Conservation (phyloP, 2,797 vertebrate species). For the Chiloscyllium punctatum region DNA sequence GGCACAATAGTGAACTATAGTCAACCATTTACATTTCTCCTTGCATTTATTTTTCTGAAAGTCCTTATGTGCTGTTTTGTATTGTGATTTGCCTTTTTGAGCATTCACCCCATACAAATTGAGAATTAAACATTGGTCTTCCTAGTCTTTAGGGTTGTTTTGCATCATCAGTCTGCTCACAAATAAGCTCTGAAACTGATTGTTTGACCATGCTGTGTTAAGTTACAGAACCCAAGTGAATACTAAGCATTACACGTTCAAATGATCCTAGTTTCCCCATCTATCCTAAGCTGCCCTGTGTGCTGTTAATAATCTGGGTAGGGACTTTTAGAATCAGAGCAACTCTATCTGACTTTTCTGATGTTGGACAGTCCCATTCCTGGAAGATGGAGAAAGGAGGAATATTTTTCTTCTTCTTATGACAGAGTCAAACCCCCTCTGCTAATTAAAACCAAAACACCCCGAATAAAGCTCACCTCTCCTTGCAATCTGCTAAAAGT, state of each 20-base stretch:
- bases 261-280: background rate
- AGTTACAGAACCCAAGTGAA: background rate
- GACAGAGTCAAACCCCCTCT: too few relatives aligned
- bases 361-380: background rate
- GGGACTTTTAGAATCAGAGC: background rate
- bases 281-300: background rate
- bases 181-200: background rate
- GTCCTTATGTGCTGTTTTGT: too few relatives aligned
- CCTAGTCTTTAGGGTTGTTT: background rate
- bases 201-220: background rate
- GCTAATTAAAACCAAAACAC: too few relatives aligned
- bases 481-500: too few relatives aligned
- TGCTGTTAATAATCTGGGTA: background rate
- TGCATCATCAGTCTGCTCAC: background rate
- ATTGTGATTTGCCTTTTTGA: too few relatives aligned
- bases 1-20: too few relatives aligned
- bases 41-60: too few relatives aligned
- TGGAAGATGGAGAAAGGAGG: background rate
- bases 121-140: background rate
- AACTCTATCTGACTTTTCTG: background rate
- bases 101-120: background rate
- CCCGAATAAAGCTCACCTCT: too few relatives aligned
- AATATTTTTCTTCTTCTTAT: background rate
- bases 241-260: background rate
- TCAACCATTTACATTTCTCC: too few relatives aligned